Conservation (phyloP, 2,797 vertebrate genomes). For the Craterocephalus amniculus region DNA sequence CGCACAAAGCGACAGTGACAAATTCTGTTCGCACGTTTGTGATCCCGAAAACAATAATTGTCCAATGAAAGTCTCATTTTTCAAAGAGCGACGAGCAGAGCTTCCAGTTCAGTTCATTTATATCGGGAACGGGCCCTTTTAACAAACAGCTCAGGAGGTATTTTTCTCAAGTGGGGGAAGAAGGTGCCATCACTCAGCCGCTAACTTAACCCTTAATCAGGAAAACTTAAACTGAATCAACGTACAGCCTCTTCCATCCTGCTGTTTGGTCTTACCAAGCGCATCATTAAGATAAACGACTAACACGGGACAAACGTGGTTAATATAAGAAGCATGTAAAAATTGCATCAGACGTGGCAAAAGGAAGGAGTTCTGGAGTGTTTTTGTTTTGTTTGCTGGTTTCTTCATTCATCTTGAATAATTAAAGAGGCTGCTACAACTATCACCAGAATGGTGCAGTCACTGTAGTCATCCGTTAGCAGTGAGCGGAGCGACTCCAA, state of each 20-base stretch:
- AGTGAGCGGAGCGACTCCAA: not conserved
- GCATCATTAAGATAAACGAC: not conserved
- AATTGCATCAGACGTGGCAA: constrained; percentile 24
- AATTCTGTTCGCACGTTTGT: constrained; percentile 78
- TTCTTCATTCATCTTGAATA: constrained; percentile 5
- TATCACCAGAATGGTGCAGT: not conserved
- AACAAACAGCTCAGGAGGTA: not conserved
- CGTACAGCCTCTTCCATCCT: not conserved
- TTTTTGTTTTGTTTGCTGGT: constrained; percentile 22
- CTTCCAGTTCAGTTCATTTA: constrained; percentile 38
- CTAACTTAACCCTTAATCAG: not conserved
- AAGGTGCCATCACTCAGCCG: not conserved
- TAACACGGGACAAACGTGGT: not conserved
- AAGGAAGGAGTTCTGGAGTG: constrained; percentile 3
- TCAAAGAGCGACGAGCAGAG: constrained; percentile 62
- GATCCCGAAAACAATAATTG: constrained; percentile 85
- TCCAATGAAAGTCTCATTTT: constrained; percentile 83
- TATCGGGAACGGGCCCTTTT: constrained; percentile 1
- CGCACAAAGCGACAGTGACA: constrained; percentile 91
- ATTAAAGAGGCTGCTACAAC: constrained; percentile 8
- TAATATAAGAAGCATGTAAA: constrained; percentile 10
- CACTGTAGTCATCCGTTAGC: not conserved
- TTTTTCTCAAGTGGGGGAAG: not conserved
- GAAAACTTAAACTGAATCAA: not conserved
- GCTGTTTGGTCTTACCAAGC: not conserved